These are phyloP conservation scores for Drosophila peninsularis DNA, from an alignment of 2,888 invertebrate genomes.

Conservation along the genomic window DNA sequence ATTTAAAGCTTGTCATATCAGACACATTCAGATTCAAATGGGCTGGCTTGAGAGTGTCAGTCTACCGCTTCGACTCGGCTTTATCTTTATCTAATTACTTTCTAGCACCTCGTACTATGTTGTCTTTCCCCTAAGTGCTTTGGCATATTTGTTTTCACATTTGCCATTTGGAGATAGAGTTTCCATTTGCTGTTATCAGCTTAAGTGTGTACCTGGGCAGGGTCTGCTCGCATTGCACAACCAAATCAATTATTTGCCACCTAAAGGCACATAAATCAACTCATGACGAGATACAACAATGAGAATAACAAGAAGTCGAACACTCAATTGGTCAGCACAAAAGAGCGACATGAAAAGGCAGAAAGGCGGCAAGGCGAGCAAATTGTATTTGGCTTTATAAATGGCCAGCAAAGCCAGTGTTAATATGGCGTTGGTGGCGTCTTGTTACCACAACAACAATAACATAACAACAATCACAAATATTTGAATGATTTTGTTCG, in stretches of 20 bases:
- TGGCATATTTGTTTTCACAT: slow-evolving; percentile 26
- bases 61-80: neutral
- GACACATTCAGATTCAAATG: slow-evolving; percentile 12
- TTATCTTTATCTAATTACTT: slow-evolving; percentile 53
- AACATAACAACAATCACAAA: slow-evolving; percentile 37
- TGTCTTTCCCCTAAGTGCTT: slow-evolving; percentile 28
- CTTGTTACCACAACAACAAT: slow-evolving; percentile 67
- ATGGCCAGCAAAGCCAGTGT: slow-evolving; percentile 67
- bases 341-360: slow-evolving; percentile 25
- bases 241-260: slow-evolving; percentile 77
- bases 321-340: slow-evolving; percentile 55
- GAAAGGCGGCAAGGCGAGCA: slow-evolving; percentile 51
- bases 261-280: slow-evolving; percentile 67
- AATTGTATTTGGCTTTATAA: slow-evolving; percentile 57
- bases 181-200: slow-evolving; percentile 41
- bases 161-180: slow-evolving; percentile 12
- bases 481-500: slow-evolving; percentile 68
- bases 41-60: neutral
- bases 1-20: slow-evolving; percentile 13
- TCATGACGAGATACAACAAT: slow-evolving; percentile 62
- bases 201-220: neutral
- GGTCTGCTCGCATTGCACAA: slow-evolving; percentile 24
- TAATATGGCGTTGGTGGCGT: slow-evolving; percentile 74
- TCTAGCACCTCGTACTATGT: slow-evolving; percentile 22
- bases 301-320: slow-evolving; percentile 25